Percentiles rank a stretch among this genome's conserved stretches.
phyloP scores from a whole-genome alignment of 2,113 vertebrate genomes.

The Periophthalmus modestus region DNA sequence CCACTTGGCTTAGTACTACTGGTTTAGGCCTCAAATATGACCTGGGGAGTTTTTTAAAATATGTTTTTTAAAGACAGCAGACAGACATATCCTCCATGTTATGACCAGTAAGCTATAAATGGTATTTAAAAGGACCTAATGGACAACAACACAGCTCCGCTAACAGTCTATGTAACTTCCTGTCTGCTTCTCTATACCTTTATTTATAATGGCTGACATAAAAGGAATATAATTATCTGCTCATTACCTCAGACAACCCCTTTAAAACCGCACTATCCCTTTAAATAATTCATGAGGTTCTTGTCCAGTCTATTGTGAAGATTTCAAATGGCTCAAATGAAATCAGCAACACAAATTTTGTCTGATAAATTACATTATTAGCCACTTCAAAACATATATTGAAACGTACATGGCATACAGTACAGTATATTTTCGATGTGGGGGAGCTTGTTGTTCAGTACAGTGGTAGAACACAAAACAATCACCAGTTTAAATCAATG shows the following conservation, averaged over 20 bases:
- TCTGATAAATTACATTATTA: neutral
- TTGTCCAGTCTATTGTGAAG: neutral
- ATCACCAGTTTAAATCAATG: neutral
- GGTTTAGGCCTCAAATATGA: neutral
- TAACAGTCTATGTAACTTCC: neutral
- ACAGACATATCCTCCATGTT: neutral
- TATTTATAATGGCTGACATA: neutral
- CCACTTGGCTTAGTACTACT: too few species aligned
- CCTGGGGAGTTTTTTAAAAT: too few species aligned
- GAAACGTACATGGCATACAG: constrained; percentile 26
- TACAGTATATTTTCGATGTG: constrained; percentile 15
- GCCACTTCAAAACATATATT: constrained; percentile 5
- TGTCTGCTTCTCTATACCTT: neutral
- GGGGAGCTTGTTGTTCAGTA: constrained; percentile 9
- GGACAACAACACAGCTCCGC: neutral
- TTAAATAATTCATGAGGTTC: constrained; percentile 1
- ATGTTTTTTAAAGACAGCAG: too few species aligned
- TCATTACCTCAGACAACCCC: neutral
- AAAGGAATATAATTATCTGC: neutral
- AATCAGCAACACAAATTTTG: neutral
- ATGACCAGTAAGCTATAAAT: neutral
- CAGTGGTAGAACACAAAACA: constrained; percentile 7
- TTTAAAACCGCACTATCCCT: neutral
- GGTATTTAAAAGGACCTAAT: neutral
- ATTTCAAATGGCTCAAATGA: neutral